Evolutionary conservation across 2,888 invertebrate genomes (phyloP).

Genomic region (Lampropteryx suffumata): DNA sequence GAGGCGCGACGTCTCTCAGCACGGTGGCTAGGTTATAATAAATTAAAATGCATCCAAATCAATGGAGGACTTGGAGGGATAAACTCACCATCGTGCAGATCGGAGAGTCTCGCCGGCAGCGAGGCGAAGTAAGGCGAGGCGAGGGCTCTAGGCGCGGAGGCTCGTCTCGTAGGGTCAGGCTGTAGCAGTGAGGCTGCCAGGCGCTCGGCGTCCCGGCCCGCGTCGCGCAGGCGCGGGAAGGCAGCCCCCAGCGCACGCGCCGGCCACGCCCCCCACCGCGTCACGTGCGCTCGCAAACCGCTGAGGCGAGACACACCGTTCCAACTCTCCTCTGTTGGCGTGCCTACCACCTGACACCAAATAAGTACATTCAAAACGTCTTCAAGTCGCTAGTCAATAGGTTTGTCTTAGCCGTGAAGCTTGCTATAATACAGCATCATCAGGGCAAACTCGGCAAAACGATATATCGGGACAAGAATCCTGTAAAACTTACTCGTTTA

Average conservation of each 20-base stretch:
- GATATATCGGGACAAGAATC: no score
- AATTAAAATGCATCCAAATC: no score
- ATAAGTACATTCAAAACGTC: no score
- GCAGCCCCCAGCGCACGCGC: slow-evolving; percentile 91
- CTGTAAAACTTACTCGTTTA: no score
- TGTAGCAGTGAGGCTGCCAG: slow-evolving; percentile 93
- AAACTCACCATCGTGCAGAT: slow-evolving; percentile 96
- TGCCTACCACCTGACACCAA: slow-evolving; percentile 90
- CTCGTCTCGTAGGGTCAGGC: slow-evolving; percentile 92
- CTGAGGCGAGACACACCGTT: slow-evolving; percentile 93
- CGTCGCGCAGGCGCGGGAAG: slow-evolving; percentile 95
- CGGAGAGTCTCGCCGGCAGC: slow-evolving; percentile 94
- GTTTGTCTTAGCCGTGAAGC: no score
- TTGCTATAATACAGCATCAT: no score
- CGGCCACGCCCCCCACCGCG: slow-evolving; percentile 85
- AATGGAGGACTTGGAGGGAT: no score
- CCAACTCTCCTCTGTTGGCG: slow-evolving; percentile 97
- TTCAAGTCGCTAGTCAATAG: no score
- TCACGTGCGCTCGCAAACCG: slow-evolving; percentile 89
- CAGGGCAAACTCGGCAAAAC: no score
- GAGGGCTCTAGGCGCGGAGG: slow-evolving; percentile 94
- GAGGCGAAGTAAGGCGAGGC: slow-evolving; percentile 95
- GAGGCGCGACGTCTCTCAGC: no score
- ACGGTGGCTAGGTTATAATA: no score
- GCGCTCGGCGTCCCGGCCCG: slow-evolving; percentile 93